phyloP scores from a whole-genome alignment of 2,113 vertebrate genomes.

The Abramis brama region DNA sequence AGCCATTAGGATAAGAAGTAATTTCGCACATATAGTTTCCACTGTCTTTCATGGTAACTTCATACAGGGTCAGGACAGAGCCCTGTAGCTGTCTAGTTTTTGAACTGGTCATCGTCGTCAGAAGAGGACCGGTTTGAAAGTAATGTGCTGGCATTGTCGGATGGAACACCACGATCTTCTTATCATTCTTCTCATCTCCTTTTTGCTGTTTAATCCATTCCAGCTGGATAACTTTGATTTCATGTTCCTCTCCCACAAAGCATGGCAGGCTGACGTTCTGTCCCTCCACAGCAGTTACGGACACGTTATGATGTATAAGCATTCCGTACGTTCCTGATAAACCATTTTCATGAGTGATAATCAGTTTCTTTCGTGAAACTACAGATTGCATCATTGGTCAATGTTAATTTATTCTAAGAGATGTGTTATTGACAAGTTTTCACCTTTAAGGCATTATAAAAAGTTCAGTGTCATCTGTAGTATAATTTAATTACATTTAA shows the following conservation, averaged over 20 bases:
- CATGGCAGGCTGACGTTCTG: conserved; percentile 65
- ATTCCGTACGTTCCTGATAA: conserved; percentile 61
- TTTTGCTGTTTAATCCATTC: conserved; percentile 66
- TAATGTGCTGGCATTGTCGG: fast-evolving
- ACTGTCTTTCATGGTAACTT: conserved; percentile 50
- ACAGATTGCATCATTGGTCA: neutral
- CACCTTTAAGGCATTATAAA: neutral
- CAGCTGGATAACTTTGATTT: conserved; percentile 26
- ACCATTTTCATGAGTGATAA: conserved; percentile 45
- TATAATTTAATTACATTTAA: neutral
- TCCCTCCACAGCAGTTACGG: conserved; percentile 58
- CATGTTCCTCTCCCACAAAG: fast-evolving
- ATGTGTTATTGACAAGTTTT: neutral
- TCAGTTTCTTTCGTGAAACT: neutral
- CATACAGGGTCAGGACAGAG: conserved; percentile 54
- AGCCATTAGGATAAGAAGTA: conserved; percentile 58
- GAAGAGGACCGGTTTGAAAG: conserved; percentile 8
- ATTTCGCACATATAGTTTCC: conserved; percentile 66
- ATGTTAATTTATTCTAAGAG: too few relatives aligned
- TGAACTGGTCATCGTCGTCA: neutral
- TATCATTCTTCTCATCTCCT: neutral
- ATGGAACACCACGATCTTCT: conserved; percentile 58
- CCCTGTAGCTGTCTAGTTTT: fast-evolving
- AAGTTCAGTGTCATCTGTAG: neutral
- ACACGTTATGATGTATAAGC: neutral